Evolutionary conservation across 1,140 invertebrate genomes (phyloP), one percentile per base, ranked within the genome.

Genomic region (Andrena cerasifolii): DNA sequence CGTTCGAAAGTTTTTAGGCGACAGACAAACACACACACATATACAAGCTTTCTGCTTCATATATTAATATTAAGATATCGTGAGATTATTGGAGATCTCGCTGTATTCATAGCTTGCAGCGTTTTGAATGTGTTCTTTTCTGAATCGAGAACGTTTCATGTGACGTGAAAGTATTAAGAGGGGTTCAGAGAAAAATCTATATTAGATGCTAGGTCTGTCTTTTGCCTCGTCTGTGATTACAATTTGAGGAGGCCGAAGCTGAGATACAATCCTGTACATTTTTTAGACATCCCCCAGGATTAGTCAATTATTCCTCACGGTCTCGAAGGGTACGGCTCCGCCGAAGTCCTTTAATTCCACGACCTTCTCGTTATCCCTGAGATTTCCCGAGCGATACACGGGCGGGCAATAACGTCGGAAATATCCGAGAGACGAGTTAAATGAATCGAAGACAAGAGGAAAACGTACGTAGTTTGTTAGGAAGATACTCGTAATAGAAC

Each of bases 301-400:
- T 28, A 26, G 18, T 49, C 75, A 78, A 78, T 67, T 75, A 66
- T 54, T 26, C 12, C 51, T 63, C 43, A 56, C 24, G 31, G 6
- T 45, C 66, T 49, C 33, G 63, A 74, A 56, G 47, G 45, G 28
- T 53, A 72, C 61, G 18, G 4, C 56, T 62, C 8, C 33, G 47
- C 8, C 33, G 47, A 62, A 63, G 70, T 68, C 56, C 53, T 74
- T 82, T 79, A 82, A 82, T 79, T 79, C 31, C 40, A n/a, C 28
- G 12, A 21, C 16, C 26, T 40, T 26, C 62, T 67, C 79, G 56
- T 79, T 79, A 81, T 78, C 49, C 36, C n/a, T 49, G 47, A 79
- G 76, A 82, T 79, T 82, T 82, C 70, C 70, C 68, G 80, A 43
- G 62, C 77, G 79, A 81, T 81, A 62, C 45, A 79, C 40, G 47